Base-by-base conservation (phyloP, 2,113 vertebrate genomes). In the Dasyurus viverrinus region DNA sequence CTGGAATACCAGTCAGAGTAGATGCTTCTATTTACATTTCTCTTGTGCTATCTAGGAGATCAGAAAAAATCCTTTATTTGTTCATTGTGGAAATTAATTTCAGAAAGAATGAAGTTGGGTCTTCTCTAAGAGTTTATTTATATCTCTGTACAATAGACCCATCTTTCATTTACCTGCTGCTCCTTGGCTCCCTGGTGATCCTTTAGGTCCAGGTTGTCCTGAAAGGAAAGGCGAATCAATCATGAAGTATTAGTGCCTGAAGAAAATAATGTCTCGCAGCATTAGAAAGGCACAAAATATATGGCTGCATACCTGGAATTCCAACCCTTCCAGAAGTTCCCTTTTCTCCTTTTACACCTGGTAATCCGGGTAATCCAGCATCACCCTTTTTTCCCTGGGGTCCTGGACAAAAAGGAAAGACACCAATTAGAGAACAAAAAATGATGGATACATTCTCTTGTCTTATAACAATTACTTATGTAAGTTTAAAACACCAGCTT, bases 151-250 rank as follows among this genome's bases (percentile, higher is more conserved):
- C 7, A 55, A 19, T 48, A 57, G 0, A 0, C 42, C 50, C 8
- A 25, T 48, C 53, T 36, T 25, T 53, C n/a, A 84, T 97, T 97
- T 96, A 99, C 98, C 98, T 76, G 95, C 91, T 3, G 97, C 90
- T 97, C 98, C 98, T 94, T 30, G 97, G 42, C 96, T 94, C 93
- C 98, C 98, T 90, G 98, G 98, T n/a, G 54, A 96, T 54, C 98
- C 98, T 0, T 46, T 97, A 94, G 89, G 95, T 96, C 98, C 98
- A 2, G 0, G 97, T 53, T 92, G 53, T 23, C 98, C 98, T 98
- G 96, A 96, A 97, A 98, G 94, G 53, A 95, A 95, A 97, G 94
- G 50, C 1, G 2, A 60, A 89, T n/a, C 93, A 55, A 95, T 89
- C 89, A 52, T 0, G 1, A 8, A 48, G 48, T 27, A 46, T 47